Percentiles rank a stretch among this genome's conserved stretches.
These are phyloP conservation scores for Apus apus DNA, from an alignment of 2,113 vertebrate genomes.

Conservation along the genomic window DNA sequence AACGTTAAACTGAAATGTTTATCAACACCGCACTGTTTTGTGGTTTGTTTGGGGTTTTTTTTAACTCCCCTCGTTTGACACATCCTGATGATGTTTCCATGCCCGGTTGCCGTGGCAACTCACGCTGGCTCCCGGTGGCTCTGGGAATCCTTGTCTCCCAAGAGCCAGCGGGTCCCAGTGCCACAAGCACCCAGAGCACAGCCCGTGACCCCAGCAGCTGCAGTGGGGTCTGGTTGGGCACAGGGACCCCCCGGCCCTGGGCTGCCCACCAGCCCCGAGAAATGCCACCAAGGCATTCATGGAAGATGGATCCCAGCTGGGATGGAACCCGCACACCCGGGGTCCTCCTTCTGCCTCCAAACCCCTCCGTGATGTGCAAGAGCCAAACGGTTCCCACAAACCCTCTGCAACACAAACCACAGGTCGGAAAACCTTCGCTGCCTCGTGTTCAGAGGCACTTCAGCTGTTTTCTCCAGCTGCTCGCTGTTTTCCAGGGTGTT, in stretches of 20 bases:
- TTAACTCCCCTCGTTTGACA: not conserved
- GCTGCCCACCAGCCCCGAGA: not conserved
- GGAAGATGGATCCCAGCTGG: too few relatives aligned
- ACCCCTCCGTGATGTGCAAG: rapidly evolving
- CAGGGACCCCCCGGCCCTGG: not conserved
- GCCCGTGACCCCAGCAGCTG: not conserved
- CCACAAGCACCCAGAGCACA: not conserved
- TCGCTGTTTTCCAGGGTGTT: not conserved
- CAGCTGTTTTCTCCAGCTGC: not conserved
- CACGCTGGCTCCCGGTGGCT: not conserved
- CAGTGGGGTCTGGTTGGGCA: not conserved
- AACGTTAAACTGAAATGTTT: not conserved
- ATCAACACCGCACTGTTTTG: not conserved
- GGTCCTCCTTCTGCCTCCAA: not conserved
- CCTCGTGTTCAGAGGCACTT: not conserved
- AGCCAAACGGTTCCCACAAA: not conserved
- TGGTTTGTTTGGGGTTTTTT: not conserved
- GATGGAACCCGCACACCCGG: not conserved
- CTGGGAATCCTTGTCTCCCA: rapidly evolving
- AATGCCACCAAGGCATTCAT: not conserved
- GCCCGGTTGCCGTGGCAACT: not conserved
- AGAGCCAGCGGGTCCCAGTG: not conserved
- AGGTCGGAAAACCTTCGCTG: not conserved
- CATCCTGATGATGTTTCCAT: not conserved
- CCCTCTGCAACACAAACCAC: too few relatives aligned